Evolutionary conservation across 2,888 invertebrate species (phyloP).

Genomic region (Crematogaster levior): DNA sequence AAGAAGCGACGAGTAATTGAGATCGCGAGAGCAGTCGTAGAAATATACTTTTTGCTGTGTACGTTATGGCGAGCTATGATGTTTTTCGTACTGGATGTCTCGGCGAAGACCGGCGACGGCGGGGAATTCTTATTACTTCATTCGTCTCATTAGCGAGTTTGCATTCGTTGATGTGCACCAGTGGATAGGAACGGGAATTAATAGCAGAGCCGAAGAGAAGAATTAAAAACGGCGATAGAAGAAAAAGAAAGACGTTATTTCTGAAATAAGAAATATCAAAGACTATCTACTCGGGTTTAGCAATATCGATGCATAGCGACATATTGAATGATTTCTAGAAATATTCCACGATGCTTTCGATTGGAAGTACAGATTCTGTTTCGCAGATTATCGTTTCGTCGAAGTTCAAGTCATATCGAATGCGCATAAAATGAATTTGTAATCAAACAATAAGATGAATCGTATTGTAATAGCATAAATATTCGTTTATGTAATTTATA

Average conservation of each 20-base stretch:
- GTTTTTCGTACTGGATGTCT: constrained; percentile 28
- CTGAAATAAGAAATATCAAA: constrained; percentile 61
- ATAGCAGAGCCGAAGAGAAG: constrained; percentile 51
- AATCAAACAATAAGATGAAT: background rate
- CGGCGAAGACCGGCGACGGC: background rate
- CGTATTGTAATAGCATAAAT: background rate
- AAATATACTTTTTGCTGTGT: constrained; percentile 18
- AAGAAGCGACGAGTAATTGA: constrained; percentile 36
- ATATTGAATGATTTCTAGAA: background rate
- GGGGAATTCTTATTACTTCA: constrained; percentile 58
- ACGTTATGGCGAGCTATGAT: background rate
- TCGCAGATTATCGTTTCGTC: background rate
- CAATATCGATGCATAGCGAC: constrained; percentile 59
- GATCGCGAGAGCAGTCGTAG: constrained; percentile 23
- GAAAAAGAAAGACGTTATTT: constrained; percentile 62
- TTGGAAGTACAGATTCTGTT: background rate
- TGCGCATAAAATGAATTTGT: constrained; percentile 3
- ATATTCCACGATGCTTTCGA: background rate
- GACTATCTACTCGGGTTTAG: constrained; percentile 41
- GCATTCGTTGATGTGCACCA: constrained; percentile 58
- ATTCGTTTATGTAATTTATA: background rate
- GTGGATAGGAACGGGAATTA: constrained; percentile 59
- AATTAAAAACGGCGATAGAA: constrained; percentile 16
- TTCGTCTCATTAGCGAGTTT: constrained; percentile 65
- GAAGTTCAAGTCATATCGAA: background rate